phyloP scores from a whole-genome alignment of 2,113 vertebrate genomes.

The Amphilophus citrinellus region DNA sequence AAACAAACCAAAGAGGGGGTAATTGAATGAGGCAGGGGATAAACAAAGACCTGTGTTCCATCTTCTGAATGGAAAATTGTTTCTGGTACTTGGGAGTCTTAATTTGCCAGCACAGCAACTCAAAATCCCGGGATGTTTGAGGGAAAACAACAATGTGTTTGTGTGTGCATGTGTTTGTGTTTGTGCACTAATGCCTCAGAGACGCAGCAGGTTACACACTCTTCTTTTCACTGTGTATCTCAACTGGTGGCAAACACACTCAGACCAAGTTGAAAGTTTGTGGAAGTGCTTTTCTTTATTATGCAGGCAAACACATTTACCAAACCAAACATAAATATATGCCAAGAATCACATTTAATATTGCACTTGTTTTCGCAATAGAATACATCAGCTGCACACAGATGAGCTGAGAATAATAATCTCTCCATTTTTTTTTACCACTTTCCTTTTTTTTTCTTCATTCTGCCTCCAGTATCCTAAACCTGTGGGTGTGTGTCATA shows the following conservation, averaged over 20 bases:
- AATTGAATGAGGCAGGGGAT: conserved; percentile 78
- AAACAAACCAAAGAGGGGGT: conserved; percentile 76
- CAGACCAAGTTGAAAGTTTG: conserved; percentile 33
- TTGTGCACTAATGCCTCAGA: conserved; percentile 17
- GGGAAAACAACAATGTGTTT: conserved; percentile 43
- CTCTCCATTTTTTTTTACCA: not conserved
- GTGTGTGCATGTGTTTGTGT: conserved; percentile 14
- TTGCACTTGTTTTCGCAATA: conserved; percentile 10
- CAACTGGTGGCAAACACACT: conserved; percentile 56
- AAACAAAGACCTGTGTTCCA: conserved; percentile 75
- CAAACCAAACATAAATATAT: conserved; percentile 35
- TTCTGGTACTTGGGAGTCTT: conserved; percentile 64
- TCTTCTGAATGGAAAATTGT: conserved; percentile 69
- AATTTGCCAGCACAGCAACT: conserved; percentile 50
- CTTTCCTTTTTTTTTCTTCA: not conserved
- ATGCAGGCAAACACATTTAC: conserved; percentile 35
- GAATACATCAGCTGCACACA: conserved; percentile 19
- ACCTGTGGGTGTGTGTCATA: conserved; percentile 39
- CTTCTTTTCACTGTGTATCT: conserved; percentile 27
- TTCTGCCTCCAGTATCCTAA: not conserved
- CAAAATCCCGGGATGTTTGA: conserved; percentile 52
- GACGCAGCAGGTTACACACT: conserved; percentile 18
- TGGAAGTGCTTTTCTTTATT: conserved; percentile 39
- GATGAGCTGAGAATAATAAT: not conserved
- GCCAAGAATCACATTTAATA: conserved; percentile 28